Evolutionary conservation across 2,113 vertebrate genomes (phyloP), one percentile per base, ranked within the genome.

Genomic region (Oryzias melastigma): DNA sequence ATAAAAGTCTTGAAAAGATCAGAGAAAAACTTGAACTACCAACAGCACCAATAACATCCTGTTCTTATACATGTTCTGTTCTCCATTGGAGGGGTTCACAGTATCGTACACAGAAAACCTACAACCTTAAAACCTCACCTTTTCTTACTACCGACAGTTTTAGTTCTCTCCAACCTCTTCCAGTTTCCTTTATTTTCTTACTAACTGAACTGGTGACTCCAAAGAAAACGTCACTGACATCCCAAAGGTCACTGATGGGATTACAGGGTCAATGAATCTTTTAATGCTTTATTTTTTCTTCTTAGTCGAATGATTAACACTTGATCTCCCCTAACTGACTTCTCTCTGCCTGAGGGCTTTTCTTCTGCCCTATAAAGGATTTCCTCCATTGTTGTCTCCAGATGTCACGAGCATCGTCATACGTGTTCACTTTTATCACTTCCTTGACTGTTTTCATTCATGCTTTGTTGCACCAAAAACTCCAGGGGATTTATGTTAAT

Each of bases 401-500:
- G 47, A 65, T 42, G 12, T 65, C 14, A 27, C 44, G 51, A 51
- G 8, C 49, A 46, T 51, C 41, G 1, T 3, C 27, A 35, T 47
- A 43, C 57, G 49, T 51, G 22, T 52, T 61, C 19, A 16, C 8
- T 62, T 43, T 63, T 68, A 71, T 58, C 46, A 40, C 71, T 65
- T 52, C 19, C 70, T 65, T 51, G 27, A 14, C 22, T 0, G 7
- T 41, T 69, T 71, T 52, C 71, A 14, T 52, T 44, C 12, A 14
- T 25, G 19, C 41, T 29, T 22, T 19, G 45, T 59, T 64, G 42
- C 75, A 15, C 27, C 51, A 50, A 45, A 47, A 50, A 40, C 68
- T 71, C 51, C 1, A 5, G 29, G n/a, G n/a, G 66, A 74, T 75
- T 64, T 43, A 40, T 58, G 68, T 66, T 68, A 79, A 72, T 75